phyloP scores from a whole-genome alignment of 2,797 vertebrate genomes.

The Babyrousa celebensis region DNA sequence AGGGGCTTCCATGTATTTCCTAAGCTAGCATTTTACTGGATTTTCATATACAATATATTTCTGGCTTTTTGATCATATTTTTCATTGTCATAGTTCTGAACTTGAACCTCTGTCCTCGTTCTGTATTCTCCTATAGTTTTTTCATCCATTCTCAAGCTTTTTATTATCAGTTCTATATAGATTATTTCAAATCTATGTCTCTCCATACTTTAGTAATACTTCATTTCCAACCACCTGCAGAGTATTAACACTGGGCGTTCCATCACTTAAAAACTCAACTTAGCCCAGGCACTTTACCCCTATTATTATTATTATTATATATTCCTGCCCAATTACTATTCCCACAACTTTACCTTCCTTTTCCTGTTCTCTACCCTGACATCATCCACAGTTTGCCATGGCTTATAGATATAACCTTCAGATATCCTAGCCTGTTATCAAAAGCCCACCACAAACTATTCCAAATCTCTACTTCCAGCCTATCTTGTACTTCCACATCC shows the following conservation, averaged over 20 bases:
- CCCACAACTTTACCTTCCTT: background rate
- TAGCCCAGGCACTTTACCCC: background rate
- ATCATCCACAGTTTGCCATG: background rate
- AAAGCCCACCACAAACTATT: conserved; percentile 12
- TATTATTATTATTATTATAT: background rate
- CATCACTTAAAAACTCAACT: background rate
- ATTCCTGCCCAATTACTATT: conserved; percentile 3
- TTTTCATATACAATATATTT: background rate
- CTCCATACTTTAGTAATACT: conserved; percentile 6
- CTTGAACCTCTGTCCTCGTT: background rate
- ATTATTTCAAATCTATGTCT: conserved; percentile 23
- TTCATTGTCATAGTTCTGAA: background rate
- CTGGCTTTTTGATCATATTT: background rate
- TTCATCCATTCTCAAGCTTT: background rate
- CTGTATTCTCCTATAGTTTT: background rate
- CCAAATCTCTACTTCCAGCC: background rate
- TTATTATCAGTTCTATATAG: background rate
- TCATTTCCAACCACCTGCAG: background rate
- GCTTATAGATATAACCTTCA: background rate
- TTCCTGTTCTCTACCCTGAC: background rate
- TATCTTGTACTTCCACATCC: conserved; percentile 13
- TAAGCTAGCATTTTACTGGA: background rate
- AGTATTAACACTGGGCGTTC: background rate
- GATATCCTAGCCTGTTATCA: conserved; percentile 31
- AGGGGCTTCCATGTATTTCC: background rate